Evolutionary conservation across 2,797 vertebrate species (phyloP).

Genomic region (Cygnus olor): DNA sequence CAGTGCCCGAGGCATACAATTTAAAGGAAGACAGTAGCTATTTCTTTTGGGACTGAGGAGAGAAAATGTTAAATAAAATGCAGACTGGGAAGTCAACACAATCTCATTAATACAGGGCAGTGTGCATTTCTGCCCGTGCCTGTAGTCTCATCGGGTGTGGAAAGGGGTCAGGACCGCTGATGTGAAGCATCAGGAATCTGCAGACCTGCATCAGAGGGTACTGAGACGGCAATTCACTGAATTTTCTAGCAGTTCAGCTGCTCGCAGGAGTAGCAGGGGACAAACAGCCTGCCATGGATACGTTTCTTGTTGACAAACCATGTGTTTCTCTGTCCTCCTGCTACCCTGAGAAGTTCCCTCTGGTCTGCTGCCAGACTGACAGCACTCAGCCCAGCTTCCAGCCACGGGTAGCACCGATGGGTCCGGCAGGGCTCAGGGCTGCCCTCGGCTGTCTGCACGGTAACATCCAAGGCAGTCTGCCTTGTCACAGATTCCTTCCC

Average conservation of each 20-base stretch:
- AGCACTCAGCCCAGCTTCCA: background rate
- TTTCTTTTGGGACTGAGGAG: background rate
- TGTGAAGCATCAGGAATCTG: background rate
- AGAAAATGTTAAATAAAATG: background rate
- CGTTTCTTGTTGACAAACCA: background rate
- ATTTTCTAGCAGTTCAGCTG: background rate
- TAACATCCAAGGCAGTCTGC: background rate
- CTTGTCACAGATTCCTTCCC: background rate
- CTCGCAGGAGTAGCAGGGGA: background rate
- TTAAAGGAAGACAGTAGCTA: background rate
- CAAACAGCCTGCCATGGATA: background rate
- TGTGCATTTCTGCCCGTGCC: background rate
- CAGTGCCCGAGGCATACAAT: background rate
- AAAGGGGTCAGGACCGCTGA: background rate
- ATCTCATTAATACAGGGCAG: background rate
- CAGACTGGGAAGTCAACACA: background rate
- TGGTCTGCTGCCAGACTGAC: background rate
- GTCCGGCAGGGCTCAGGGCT: background rate
- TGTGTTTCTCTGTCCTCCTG: background rate
- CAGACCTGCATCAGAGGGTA: background rate
- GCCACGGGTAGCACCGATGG: accelerated
- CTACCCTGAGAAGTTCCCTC: background rate
- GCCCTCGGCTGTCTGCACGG: background rate
- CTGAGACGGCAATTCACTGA: background rate
- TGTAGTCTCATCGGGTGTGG: background rate